Base-by-base conservation (phyloP, 53 echinoderm and acorn worm genomes). In the Stichopus horrens region DNA sequence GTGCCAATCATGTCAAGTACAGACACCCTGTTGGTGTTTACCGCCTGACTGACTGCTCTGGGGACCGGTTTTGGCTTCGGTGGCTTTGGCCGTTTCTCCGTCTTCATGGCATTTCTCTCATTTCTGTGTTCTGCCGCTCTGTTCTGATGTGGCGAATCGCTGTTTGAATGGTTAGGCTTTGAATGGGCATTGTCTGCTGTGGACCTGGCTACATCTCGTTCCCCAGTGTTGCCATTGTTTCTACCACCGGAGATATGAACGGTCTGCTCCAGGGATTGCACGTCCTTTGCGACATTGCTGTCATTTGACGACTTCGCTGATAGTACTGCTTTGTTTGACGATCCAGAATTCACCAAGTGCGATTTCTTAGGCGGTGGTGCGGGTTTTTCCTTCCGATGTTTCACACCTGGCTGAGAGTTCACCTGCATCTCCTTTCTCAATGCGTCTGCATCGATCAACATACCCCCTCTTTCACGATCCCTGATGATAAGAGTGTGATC, bases 1-100 rank as follows among this genome's bases (percentile, higher is more conserved):
- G 22, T 85, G 7, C 85, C 85, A 51, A 85, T 65, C 68, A 85
- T 51, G 7, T 85, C 85, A 14, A 85, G 67, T 8, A 85, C 85
- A 16, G 85, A 85, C 9, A 85, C 51, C 16, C 85, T 85, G 8
- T 67, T 85, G 21, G 77, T 13, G 11, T 65, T 51, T 6, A 65
- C 68, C 52, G 14, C 63, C 65, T 85, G 57, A 56, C 21, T 81
- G 10, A 52, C 53, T 11, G 53, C 53, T 53, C 57, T 81, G 20
- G 58, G 57, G 2, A 16, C 81, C 7, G 57, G 57, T n/a, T 81
- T 81, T 19, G 81, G 81, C 53, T 81, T 81, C 4, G 81, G 52
- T 18, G 81, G 58, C 58, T 81, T 81, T 14, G n/a, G 56, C 6
- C n/a, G 6, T 22, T 23, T 81, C 20, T 11, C 58, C 7, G 21